Conservation (phyloP, 1,140 invertebrate species). For the Pseudomyrmex concolor region DNA sequence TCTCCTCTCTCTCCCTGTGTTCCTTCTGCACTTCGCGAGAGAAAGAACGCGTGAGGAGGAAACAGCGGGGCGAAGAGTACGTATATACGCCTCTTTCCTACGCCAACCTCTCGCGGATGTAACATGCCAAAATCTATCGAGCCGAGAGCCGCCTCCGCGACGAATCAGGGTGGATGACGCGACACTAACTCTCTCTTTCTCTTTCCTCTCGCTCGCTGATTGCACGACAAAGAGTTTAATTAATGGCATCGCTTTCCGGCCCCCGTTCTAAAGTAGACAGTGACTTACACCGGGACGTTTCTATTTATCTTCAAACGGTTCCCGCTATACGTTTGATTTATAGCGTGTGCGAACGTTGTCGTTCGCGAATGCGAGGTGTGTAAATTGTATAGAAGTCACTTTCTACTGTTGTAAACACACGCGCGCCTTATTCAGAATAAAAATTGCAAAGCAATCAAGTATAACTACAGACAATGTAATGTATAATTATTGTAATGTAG, state of each 20-base stretch:
- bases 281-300: constrained; percentile 42
- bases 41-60: constrained; percentile 64
- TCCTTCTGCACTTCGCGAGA: constrained; percentile 54
- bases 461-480: neutral
- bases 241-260: constrained; percentile 36
- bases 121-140: constrained; percentile 65
- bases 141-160: constrained; percentile 44
- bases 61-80: constrained; percentile 24
- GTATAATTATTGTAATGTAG: too few relatives aligned
- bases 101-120: constrained; percentile 43
- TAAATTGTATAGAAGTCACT: constrained; percentile 20
- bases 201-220: constrained; percentile 16
- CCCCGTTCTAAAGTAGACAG: constrained; percentile 39
- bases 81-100: neutral
- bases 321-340: constrained; percentile 54
- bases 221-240: constrained; percentile 55
- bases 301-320: constrained; percentile 45
- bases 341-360: constrained; percentile 26
- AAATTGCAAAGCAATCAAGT: neutral
- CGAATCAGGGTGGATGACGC: constrained; percentile 53
- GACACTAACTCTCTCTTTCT: neutral
- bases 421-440: neutral
- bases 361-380: constrained; percentile 8
- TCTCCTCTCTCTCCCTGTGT: constrained; percentile 49
- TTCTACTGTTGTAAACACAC: constrained; percentile 16